Conservation (phyloP, 2,113 vertebrate genomes). For the Apodemus sylvaticus region DNA sequence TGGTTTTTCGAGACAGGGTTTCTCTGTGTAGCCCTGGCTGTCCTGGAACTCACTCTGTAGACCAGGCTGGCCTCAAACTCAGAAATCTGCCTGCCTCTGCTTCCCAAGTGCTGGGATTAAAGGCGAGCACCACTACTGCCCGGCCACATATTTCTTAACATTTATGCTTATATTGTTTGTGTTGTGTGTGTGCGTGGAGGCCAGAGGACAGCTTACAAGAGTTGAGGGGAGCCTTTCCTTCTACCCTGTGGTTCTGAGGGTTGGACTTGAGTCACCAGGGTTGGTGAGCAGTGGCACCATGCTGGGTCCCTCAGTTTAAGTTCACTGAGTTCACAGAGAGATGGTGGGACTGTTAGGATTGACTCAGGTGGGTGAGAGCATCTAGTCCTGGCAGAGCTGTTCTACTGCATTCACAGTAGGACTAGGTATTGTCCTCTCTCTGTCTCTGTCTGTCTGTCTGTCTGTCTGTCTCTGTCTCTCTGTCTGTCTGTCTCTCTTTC, state of each 20-base stretch:
- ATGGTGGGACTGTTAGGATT: neutral
- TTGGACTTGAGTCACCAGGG: neutral
- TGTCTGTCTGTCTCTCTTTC: neutral
- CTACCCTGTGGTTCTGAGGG: neutral
- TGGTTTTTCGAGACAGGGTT: too few relatives aligned
- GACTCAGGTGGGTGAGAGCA: neutral
- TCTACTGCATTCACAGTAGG: neutral
- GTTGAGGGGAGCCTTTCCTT: neutral
- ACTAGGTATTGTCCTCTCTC: neutral
- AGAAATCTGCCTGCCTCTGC: too few relatives aligned
- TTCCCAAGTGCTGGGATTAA: too few relatives aligned
- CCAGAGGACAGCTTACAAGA: neutral
- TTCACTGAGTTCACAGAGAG: neutral
- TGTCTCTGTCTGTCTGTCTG: too few relatives aligned
- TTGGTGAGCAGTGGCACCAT: neutral
- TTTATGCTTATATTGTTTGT: neutral
- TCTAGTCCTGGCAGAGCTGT: neutral
- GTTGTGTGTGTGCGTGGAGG: neutral
- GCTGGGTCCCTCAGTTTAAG: neutral
- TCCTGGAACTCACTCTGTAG: too few relatives aligned
- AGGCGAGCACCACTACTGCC: too few relatives aligned
- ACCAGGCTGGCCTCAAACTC: too few relatives aligned
- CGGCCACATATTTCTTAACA: neutral
- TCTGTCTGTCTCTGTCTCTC: too few relatives aligned
- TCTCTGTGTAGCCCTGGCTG: too few relatives aligned